Conservation (phyloP, 2,888 invertebrate genomes). For the Eumerus sabulonum region DNA sequence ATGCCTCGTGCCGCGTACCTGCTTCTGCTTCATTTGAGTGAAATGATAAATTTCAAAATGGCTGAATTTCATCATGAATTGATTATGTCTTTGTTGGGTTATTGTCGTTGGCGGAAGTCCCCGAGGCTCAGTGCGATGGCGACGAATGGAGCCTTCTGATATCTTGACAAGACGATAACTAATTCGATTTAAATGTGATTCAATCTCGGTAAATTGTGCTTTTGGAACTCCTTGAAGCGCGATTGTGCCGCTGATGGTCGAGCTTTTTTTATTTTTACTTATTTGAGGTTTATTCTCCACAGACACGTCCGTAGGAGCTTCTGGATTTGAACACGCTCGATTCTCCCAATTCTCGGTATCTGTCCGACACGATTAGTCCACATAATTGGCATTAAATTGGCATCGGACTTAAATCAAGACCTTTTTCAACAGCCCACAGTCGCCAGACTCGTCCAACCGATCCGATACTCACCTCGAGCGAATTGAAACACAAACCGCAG, state of each 20-base stretch:
- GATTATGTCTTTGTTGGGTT: conserved; percentile 22
- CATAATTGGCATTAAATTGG: conserved; percentile 55
- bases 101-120: conserved; percentile 9
- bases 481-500: conserved; percentile 54
- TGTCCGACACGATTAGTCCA: conserved; percentile 54
- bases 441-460: conserved; percentile 6
- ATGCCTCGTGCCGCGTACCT: conserved; percentile 2
- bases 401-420: conserved; percentile 33
- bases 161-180: conserved; percentile 32
- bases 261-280: conserved; percentile 23
- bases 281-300: conserved; percentile 8
- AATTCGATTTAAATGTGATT: conserved; percentile 51
- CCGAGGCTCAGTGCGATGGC: neutral
- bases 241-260: conserved; percentile 31
- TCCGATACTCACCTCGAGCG: conserved; percentile 9
- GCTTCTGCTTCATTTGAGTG: conserved; percentile 53
- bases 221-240: conserved; percentile 7
- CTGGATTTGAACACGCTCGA: conserved; percentile 17
- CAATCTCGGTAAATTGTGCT: conserved; percentile 40
- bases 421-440: neutral
- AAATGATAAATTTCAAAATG: conserved; percentile 62
- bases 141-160: conserved; percentile 32
- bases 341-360: conserved; percentile 45
- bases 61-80: conserved; percentile 51
- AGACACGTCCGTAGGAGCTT: conserved; percentile 15